Evolutionary conservation across 2,797 vertebrate genomes (phyloP).

Genomic region (Cossypha heuglini): DNA sequence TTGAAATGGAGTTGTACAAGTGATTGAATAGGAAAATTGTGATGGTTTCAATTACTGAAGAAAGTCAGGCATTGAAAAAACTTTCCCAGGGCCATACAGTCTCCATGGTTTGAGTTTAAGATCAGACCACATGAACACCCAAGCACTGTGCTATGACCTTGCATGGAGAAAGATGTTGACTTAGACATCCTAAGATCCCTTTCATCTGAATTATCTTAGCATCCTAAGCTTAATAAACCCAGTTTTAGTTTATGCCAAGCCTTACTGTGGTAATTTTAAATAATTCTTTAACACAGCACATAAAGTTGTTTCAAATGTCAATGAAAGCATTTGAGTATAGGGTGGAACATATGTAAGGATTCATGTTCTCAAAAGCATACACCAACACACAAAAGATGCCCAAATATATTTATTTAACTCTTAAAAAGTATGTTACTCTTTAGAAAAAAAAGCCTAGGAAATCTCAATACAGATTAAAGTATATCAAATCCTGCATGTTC

Average conservation of each 20-base stretch:
- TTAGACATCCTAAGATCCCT: background rate
- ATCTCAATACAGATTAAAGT: background rate
- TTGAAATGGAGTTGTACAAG: background rate
- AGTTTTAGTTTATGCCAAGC: background rate
- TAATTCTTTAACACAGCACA: background rate
- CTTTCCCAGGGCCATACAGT: background rate
- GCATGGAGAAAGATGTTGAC: background rate
- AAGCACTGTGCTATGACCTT: background rate
- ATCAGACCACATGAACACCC: background rate
- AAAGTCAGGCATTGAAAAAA: background rate
- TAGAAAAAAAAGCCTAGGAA: slow-evolving; percentile 6
- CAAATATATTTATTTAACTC: slow-evolving; percentile 58
- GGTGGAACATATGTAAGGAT: background rate
- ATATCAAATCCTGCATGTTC: background rate
- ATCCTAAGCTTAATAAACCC: background rate
- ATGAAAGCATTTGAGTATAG: background rate
- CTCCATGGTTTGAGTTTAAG: background rate
- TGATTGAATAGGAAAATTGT: background rate
- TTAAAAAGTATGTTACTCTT: slow-evolving; percentile 38
- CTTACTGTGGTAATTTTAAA: background rate
- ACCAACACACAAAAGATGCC: slow-evolving; percentile 11
- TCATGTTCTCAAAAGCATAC: background rate
- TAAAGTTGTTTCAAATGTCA: background rate
- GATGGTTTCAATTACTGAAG: background rate
- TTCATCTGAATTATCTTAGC: background rate